A percentile compares a stretch with the other conserved stretches of the same genome.
phyloP scores from a whole-genome alignment of 2,113 vertebrate genomes.

The Natator depressus region DNA sequence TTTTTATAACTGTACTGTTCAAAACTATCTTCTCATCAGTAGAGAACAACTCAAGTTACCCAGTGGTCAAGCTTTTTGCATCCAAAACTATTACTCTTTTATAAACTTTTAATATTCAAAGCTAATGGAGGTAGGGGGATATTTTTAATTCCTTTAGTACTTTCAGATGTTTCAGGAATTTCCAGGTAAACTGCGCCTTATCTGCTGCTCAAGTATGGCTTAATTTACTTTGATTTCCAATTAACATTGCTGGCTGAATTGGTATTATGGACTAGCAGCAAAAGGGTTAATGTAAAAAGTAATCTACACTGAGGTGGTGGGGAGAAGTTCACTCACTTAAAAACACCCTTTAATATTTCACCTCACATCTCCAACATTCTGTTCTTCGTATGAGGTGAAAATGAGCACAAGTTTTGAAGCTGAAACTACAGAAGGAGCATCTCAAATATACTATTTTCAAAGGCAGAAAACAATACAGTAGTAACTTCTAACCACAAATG shows the following conservation, averaged over 20 bases:
- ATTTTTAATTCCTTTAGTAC: not conserved
- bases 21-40: not conserved
- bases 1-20: not conserved
- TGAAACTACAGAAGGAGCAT: not conserved
- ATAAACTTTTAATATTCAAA: constrained; percentile 31
- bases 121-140: not conserved
- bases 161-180: not conserved
- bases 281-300: not conserved
- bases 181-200: not conserved
- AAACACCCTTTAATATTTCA: not conserved
- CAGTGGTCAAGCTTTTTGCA: not conserved
- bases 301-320: not conserved
- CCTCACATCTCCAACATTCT: not conserved
- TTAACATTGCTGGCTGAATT: not conserved
- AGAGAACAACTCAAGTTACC: not conserved
- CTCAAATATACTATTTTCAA: not conserved
- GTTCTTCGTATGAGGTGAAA: not conserved
- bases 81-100: not conserved
- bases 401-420: not conserved
- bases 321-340: not conserved
- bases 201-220: not conserved
- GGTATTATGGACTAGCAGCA: not conserved
- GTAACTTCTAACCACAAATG: not conserved
- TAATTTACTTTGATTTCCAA: not conserved
- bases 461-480: not conserved